A percentile compares a stretch with the other conserved stretches of the same genome.
Conservation (phyloP, 2,888 invertebrate species). For the Linnaemya tessellans region DNA sequence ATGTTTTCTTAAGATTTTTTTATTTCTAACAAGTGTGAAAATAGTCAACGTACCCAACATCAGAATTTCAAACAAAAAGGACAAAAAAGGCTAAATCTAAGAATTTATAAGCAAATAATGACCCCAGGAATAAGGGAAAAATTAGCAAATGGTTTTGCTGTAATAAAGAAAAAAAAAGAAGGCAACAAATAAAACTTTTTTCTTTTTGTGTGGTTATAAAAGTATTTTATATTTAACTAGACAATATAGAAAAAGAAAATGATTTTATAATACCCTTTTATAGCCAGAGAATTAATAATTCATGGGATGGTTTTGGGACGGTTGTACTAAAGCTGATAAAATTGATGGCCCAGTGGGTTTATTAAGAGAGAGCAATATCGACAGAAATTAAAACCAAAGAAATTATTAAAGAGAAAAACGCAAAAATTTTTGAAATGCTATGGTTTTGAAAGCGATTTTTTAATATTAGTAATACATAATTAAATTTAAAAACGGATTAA, state of each 20-base stretch:
- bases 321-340: background rate
- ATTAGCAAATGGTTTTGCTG: constrained; percentile 50
- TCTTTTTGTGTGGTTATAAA: constrained; percentile 55
- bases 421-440: too few species aligned
- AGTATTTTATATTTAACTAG: constrained; percentile 44
- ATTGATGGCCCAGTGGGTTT: background rate
- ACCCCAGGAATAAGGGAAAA: constrained; percentile 27
- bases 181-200: background rate
- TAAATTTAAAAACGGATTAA: too few species aligned
- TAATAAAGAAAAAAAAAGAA: background rate
- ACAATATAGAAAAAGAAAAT: constrained; percentile 37
- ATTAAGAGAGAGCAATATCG: background rate
- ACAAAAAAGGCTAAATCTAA: background rate
- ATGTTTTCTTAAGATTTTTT: constrained; percentile 41
- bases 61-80: background rate
- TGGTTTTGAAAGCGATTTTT: too few species aligned
- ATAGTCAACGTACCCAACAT: constrained; percentile 2
- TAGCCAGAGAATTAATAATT: constrained; percentile 24
- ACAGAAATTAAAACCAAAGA: background rate
- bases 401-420: too few species aligned
- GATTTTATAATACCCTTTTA: constrained; percentile 51
- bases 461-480: too few species aligned
- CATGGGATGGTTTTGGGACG: background rate
- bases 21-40: constrained; percentile 55
- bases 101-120: constrained; percentile 45